phyloP scores from a whole-genome alignment of 2,797 vertebrate genomes.

The Melanotaenia pygmaea region DNA sequence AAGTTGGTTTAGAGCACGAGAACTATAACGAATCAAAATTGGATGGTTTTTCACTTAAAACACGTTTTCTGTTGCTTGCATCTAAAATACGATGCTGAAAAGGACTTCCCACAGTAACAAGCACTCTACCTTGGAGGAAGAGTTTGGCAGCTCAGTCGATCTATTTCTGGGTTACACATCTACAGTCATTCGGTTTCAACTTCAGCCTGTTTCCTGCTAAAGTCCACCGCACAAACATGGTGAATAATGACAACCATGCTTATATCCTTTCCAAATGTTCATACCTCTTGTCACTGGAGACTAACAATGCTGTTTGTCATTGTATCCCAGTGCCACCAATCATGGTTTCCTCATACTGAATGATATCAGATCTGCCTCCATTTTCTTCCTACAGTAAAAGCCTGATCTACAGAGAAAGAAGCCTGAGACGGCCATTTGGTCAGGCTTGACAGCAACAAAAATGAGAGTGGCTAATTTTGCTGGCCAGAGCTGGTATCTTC shows the following conservation, averaged over 20 bases:
- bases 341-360: not conserved
- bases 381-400: conserved; percentile 9
- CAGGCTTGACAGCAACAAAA: conserved; percentile 14
- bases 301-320: conserved; percentile 12
- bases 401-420: conserved; percentile 5
- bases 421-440: conserved; percentile 1
- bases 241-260: conserved; percentile 65
- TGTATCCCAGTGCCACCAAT: not conserved
- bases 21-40: too few relatives aligned
- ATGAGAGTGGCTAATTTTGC: conserved; percentile 43
- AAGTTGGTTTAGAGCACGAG: conserved; percentile 2
- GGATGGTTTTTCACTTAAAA: not conserved
- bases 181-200: conserved; percentile 23
- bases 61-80: conserved; percentile 2
- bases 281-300: conserved; percentile 9
- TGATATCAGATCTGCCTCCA: conserved; percentile 27
- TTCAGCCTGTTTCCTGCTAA: conserved; percentile 52
- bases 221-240: conserved; percentile 62
- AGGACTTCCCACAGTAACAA: not conserved
- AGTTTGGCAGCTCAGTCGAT: conserved; percentile 39
- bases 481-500: conserved; percentile 14
- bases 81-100: not conserved
- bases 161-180: conserved; percentile 64
- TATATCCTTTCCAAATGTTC: conserved; percentile 42
- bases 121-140: conserved; percentile 1